A percentile compares a stretch with the other conserved stretches of the same genome.
phyloP scores from a whole-genome alignment of 2,797 vertebrate species.

The Rhynchotus rufescens region DNA sequence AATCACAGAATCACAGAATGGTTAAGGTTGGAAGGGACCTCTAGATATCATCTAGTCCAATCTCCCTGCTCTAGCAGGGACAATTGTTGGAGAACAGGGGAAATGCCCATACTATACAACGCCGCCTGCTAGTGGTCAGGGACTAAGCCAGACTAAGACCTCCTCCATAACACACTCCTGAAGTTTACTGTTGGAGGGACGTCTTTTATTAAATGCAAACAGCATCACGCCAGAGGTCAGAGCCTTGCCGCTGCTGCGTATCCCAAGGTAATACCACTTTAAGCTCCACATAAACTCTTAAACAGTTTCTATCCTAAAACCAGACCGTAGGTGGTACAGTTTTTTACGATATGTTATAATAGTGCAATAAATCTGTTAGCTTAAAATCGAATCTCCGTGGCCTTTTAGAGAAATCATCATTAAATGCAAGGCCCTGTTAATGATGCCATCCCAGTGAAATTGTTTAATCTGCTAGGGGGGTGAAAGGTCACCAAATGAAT shows the following conservation, averaged over 20 bases:
- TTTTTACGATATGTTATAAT: conserved; percentile 99
- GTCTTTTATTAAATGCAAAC: conserved; percentile 80
- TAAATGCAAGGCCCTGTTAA: conserved; percentile 95
- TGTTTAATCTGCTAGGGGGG: conserved; percentile 98
- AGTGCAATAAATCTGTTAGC: conserved; percentile 99
- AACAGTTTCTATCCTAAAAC: conserved; percentile 85
- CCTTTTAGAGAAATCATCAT: conserved; percentile 99
- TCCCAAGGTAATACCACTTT: conserved; percentile 87
- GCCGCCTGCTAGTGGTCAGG: background rate
- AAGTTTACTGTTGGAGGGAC: conserved; percentile 77
- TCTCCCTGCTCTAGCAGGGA: too few species aligned
- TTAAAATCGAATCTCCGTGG: conserved; percentile 99
- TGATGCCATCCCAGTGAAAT: conserved; percentile 93
- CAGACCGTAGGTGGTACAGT: conserved; percentile 89
- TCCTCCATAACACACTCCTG: conserved; percentile 48
- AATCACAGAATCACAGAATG: too few species aligned
- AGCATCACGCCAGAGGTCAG: conserved; percentile 76
- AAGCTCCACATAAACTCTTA: conserved; percentile 86
- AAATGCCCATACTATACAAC: background rate
- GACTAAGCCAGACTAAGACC: conserved; percentile 8
- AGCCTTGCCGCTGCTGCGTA: conserved; percentile 62
- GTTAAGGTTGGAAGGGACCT: too few species aligned
- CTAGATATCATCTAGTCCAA: too few species aligned
- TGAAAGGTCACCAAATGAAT: conserved; percentile 99
- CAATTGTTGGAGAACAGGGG: background rate